Base-by-base conservation (phyloP, 2,888 invertebrate species). In the Chrysina gloriosa region DNA sequence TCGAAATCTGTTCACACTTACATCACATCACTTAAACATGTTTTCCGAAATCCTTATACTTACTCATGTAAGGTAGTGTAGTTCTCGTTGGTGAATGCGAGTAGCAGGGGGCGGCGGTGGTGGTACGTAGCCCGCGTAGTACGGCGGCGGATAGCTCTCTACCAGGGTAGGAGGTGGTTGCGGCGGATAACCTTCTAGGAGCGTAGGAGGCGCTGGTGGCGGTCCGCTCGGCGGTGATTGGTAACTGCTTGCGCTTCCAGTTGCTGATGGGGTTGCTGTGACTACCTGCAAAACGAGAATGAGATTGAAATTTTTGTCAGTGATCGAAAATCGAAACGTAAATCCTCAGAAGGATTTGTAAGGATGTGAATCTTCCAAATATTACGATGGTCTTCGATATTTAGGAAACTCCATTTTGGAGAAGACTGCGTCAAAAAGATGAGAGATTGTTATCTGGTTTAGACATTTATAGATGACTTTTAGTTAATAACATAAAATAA, bases 31-130 rank as follows among this genome's bases (percentile, higher is more conserved):
- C n/a, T n/a, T n/a, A n/a, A n/a, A n/a, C n/a, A n/a, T n/a, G n/a
- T n/a, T n/a, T n/a, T n/a, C n/a, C n/a, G n/a, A n/a, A n/a, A n/a
- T n/a, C n/a, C n/a, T 16, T 31, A 27, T 77, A 86, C 87, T 86
- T 77, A 89, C 89, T 89, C 81, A 89, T 86, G 81, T 87, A 89
- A 65, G 88, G 87, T 82, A 89, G 85, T 63, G 83, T 80, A 16
- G 58, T 42, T 80, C 89, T 86, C 80, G 89, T 85, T 75, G 90
- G 85, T 72, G 88, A 84, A 76, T 86, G 86, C 21, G 84, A 79
- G 76, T 88, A 89, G 78, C 88, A 89, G 86, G 42, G 27, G 58
- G 83, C 34, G 85, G 85, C 9, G 73, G 74, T 9, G 73, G 71
- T 7, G 73, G 69, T 16, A 67, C 72, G 64, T 71, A 73, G 16